Conservation (phyloP, 1,140 invertebrate genomes). For the Temnothorax longispinosus region DNA sequence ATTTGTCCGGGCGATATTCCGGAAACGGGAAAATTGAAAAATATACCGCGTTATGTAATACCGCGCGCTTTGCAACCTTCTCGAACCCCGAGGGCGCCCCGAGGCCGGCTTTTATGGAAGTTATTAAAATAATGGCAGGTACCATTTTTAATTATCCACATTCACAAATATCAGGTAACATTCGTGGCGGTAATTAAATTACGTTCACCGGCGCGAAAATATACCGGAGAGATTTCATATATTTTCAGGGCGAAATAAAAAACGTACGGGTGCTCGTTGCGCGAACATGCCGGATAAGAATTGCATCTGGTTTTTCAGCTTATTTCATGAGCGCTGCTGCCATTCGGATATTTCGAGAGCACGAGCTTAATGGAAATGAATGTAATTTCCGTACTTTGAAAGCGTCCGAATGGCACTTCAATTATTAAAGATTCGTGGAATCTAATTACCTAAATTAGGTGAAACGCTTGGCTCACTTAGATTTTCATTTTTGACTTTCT, state of each 20-base stretch:
- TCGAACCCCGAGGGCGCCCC: too few relatives aligned
- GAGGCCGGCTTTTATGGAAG: not conserved
- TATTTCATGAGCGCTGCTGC: conserved; percentile 1
- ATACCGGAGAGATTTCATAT: conserved; percentile 6
- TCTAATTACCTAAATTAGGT: conserved; percentile 25
- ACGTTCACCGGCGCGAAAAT: conserved; percentile 24
- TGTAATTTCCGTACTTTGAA: conserved; percentile 23
- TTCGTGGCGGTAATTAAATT: conserved; percentile 34
- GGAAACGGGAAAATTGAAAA: not conserved
- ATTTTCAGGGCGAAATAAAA: conserved; percentile 29
- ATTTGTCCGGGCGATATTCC: not conserved
- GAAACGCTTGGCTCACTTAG: not conserved
- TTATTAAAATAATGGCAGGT: conserved; percentile 50
- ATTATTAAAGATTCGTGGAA: conserved; percentile 28
- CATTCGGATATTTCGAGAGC: conserved; percentile 5
- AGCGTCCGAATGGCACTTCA: not conserved
- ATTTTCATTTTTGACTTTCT: not conserved
- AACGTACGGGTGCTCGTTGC: not conserved
- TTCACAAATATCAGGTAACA: conserved; percentile 38
- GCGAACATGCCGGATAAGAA: conserved; percentile 38
- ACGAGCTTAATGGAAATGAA: conserved; percentile 33
- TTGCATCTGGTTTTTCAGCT: conserved; percentile 39
- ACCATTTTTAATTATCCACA: conserved; percentile 39
- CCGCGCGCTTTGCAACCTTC: not conserved
- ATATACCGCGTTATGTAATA: not conserved